These are phyloP conservation scores for Nebria ingens DNA, from an alignment of 1,140 invertebrate species.

Conservation along the genomic window DNA sequence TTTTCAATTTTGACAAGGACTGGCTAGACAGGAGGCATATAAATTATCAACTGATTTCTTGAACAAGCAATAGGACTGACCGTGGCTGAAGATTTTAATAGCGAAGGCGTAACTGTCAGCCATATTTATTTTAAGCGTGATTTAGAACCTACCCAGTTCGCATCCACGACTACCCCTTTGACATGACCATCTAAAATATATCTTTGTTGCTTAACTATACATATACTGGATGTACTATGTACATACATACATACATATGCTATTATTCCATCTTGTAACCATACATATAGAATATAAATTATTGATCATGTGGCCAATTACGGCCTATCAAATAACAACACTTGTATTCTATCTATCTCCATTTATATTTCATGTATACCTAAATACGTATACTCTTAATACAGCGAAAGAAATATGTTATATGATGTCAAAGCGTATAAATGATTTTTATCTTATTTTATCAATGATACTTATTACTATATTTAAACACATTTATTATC, in stretches of 20 bases:
- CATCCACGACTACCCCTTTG: background rate
- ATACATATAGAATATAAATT: background rate
- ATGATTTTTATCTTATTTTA: too few relatives aligned
- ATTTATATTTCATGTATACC: background rate
- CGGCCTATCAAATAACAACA: background rate
- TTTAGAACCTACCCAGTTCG: conserved; percentile 7
- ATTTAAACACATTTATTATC: too few relatives aligned
- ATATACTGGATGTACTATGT: background rate
- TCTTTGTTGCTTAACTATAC: background rate
- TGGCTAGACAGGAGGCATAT: conserved; percentile 9
- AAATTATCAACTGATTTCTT: conserved; percentile 21
- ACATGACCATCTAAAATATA: background rate
- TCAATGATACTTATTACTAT: too few relatives aligned
- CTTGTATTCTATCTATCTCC: background rate
- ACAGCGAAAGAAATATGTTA: too few relatives aligned
- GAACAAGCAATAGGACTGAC: conserved; percentile 19
- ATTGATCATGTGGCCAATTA: background rate
- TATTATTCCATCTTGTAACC: background rate
- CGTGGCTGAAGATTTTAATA: conserved; percentile 17
- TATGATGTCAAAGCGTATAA: too few relatives aligned
- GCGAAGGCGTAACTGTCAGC: conserved; percentile 24
- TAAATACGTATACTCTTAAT: too few relatives aligned
- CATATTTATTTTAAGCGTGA: conserved; percentile 21
- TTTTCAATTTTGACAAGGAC: conserved; percentile 10
- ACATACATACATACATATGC: background rate